Conservation (phyloP, 2,797 vertebrate species). For the Caiman crocodilus region DNA sequence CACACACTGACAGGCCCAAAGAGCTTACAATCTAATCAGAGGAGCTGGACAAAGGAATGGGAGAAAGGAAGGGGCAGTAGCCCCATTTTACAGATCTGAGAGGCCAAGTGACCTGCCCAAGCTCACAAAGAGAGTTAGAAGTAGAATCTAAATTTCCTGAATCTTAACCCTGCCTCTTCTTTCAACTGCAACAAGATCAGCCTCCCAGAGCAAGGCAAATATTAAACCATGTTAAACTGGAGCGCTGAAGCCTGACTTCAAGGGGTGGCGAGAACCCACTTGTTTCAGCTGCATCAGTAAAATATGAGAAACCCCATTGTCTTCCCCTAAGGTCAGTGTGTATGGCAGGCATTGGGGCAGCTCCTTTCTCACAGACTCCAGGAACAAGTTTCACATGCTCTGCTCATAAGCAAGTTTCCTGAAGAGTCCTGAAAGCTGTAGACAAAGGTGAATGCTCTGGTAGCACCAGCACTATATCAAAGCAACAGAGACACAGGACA, state of each 20-base stretch:
- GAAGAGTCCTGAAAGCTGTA: neutral
- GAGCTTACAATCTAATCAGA: neutral
- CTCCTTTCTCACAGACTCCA: too few species aligned
- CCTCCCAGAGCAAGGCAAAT: neutral
- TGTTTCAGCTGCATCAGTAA: neutral
- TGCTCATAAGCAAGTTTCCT: neutral
- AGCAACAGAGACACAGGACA: neutral
- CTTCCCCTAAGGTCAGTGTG: neutral
- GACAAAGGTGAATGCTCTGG: neutral
- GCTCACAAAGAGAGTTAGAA: neutral
- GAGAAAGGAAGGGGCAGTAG: neutral
- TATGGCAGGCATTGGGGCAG: neutral
- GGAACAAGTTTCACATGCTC: too few species aligned
- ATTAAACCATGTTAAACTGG: neutral
- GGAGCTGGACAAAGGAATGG: neutral
- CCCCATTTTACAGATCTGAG: too few species aligned
- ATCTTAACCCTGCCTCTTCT: too few species aligned
- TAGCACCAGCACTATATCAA: neutral
- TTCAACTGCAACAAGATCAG: neutral
- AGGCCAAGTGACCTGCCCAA: too few species aligned
- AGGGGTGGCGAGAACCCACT: neutral
- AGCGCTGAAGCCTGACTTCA: too few species aligned
- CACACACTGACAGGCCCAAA: neutral
- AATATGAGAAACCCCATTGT: neutral
- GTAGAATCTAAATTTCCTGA: neutral